Conservation (phyloP, 2,888 invertebrate genomes). For the Arrhopalites spinosus region DNA sequence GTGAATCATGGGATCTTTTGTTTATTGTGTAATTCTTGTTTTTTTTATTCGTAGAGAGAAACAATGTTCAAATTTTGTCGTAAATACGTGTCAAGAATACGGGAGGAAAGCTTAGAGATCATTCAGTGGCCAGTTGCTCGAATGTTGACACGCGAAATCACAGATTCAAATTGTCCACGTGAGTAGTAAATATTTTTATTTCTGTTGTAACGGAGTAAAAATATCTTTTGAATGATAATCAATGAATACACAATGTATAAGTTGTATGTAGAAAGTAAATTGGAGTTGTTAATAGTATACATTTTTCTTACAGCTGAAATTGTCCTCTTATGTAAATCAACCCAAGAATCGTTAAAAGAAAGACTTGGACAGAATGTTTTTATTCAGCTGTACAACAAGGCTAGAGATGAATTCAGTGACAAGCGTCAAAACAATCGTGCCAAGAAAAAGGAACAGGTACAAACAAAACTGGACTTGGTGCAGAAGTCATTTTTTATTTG, state of each 20-base stretch:
- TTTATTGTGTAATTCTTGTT: not conserved
- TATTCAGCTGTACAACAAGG: not conserved
- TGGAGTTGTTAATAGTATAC: too few species aligned
- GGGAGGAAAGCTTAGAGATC: not conserved
- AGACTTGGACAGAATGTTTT: conserved; percentile 20
- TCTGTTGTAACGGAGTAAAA: too few species aligned
- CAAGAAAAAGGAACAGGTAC: conserved; percentile 33
- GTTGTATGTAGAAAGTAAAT: too few species aligned
- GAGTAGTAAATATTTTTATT: conserved; percentile 5
- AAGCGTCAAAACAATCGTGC: conserved; percentile 27
- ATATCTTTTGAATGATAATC: too few species aligned
- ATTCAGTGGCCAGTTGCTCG: not conserved
- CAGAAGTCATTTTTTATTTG: not conserved
- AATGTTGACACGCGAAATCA: conserved; percentile 24
- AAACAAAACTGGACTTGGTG: too few species aligned
- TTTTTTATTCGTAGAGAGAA: conserved; percentile 21
- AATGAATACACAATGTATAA: too few species aligned
- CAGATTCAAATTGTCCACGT: conserved; percentile 25
- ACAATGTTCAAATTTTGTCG: conserved; percentile 3
- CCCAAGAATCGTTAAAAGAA: conserved; percentile 15
- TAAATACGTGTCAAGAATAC: not conserved
- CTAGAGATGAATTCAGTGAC: conserved; percentile 2
- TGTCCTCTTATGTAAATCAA: conserved; percentile 13
- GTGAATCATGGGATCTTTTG: not conserved
- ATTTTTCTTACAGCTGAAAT: not conserved